Evolutionary conservation across 2,888 invertebrate genomes (phyloP), one percentile per base, ranked within the genome.

Genomic region (Cheilosia urbana): DNA sequence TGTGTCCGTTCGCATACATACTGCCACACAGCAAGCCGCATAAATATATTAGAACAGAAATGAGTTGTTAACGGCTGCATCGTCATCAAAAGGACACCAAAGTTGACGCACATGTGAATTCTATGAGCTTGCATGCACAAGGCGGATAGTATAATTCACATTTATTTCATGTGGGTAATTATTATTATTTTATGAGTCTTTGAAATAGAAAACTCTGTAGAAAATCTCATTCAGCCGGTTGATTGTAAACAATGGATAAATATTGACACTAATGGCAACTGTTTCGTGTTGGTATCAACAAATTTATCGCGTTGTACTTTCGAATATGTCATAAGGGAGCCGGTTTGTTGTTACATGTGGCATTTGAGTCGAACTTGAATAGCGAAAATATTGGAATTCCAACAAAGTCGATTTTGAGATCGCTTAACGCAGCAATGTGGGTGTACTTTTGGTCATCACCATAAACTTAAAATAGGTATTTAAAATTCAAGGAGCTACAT

Each of bases 11-110:
- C 47, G 37, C 30, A 19, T 6, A 51, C 47, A 45, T 42, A 19
- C 34, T 30, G 9, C 55, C 62, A 62, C 69, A 62, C 55, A 63
- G 53, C 5, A 13, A 45, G 42, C 55, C 37, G 27, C 69, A 84
- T 84, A 34, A 62, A 79, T 84, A 71, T 84, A 80, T 80, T 21
- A 79, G 45, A 15, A 57, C 80, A 53, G 55, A 84, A 79, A 75
- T 79, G 75, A 75, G 66, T 75, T 65, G 65, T 68, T 69, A 51
- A 79, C 37, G 71, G 51, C 30, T 65, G 65, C 75, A 65, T 80
- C 47, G 42, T 62, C 30, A 69, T 45, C 24, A 37, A 49, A 66
- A 73, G 30, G 47, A 60, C 53, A 63, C 27, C 42, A n/a, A 47
- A 34, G 24, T 62, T 45, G 51, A 71, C 58, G 34, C 60, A 72